Base-by-base conservation (phyloP, 2,113 vertebrate genomes). In the Fulica atra region DNA sequence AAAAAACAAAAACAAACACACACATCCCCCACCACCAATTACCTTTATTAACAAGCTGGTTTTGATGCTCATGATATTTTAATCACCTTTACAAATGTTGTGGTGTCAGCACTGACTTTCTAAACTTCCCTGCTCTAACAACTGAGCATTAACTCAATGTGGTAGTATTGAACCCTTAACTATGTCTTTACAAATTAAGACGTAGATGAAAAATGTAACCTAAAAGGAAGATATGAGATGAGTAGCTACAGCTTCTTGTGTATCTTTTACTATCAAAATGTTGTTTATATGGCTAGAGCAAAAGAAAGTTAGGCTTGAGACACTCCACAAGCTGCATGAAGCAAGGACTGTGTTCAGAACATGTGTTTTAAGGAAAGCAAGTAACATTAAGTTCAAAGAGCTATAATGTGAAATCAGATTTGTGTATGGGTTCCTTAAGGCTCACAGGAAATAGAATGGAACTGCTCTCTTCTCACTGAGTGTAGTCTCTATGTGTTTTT, bases 41-140 rank as follows among this genome's bases (percentile, higher is more conserved):
- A 57, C n/a, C 38, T 93, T 89, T 86, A 82, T 71, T 84, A 88
- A 76, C 53, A 86, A 81, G 17, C 7, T 84, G 56, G 59, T 93
- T 46, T 64, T 94, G 57, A 69, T 57, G 12, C 23, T 93, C 79
- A 59, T n/a, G 80, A 87, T 51, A 71, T 92, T 97, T 88, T 71
- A 92, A 91, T 91, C 86, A 87, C 66, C 57, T 96, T 95, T 91
- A 72, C n/a, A 87, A 94, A 80, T 91, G 65, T 29, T 72, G 54
- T 91, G 28, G 57, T 92, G 77, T 84, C 70, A 92, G 53, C 46
- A 56, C 2, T 96, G 83, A 80, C 88, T 87, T 94, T 89, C 36
- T 81, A 69, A 56, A 16, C 46, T 92, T 83, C 42, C 53, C 77
- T 70, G 23, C 78, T 90, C 18, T 56, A 81, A 86, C 23, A 88